These are phyloP conservation scores for Saturnia pavonia DNA, from an alignment of 2,888 invertebrate genomes.

Conservation along the genomic window DNA sequence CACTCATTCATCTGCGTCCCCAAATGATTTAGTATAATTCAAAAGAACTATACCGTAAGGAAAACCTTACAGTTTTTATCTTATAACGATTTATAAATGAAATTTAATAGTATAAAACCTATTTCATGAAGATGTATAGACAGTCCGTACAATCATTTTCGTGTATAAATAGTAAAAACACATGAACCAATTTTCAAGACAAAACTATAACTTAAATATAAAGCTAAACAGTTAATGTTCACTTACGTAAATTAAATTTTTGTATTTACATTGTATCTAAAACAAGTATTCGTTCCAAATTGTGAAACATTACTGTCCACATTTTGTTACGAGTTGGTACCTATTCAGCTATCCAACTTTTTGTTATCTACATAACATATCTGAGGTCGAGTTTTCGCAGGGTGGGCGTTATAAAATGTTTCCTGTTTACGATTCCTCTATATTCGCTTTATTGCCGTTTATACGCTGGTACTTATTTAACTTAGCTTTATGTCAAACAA, in stretches of 20 bases:
- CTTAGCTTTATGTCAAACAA: conserved; percentile 49
- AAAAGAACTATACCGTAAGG: too few species aligned
- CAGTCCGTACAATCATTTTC: neutral
- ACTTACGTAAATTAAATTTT: conserved; percentile 5
- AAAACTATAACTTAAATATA: neutral
- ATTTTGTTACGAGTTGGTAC: conserved; percentile 16
- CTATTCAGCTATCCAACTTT: conserved; percentile 37
- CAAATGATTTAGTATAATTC: too few species aligned
- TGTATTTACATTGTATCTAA: conserved; percentile 5
- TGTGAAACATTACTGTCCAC: conserved; percentile 14
- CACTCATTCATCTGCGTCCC: too few species aligned
- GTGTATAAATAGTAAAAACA: neutral
- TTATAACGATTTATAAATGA: neutral
- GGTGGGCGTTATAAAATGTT: conserved; percentile 56
- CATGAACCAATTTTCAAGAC: neutral
- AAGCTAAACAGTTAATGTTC: conserved; percentile 13
- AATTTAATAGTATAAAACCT: neutral
- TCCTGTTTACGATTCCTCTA: conserved; percentile 61
- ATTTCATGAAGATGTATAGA: neutral
- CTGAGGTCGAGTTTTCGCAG: conserved; percentile 43
- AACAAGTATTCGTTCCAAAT: conserved; percentile 15
- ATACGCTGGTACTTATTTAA: conserved; percentile 51
- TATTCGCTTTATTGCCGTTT: conserved; percentile 57
- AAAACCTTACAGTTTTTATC: neutral
- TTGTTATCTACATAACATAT: conserved; percentile 51